Percentiles rank a stretch among this genome's conserved stretches.
These are phyloP conservation scores for Trissolcus basalis DNA, from an alignment of 1,140 invertebrate species.

Conservation along the genomic window DNA sequence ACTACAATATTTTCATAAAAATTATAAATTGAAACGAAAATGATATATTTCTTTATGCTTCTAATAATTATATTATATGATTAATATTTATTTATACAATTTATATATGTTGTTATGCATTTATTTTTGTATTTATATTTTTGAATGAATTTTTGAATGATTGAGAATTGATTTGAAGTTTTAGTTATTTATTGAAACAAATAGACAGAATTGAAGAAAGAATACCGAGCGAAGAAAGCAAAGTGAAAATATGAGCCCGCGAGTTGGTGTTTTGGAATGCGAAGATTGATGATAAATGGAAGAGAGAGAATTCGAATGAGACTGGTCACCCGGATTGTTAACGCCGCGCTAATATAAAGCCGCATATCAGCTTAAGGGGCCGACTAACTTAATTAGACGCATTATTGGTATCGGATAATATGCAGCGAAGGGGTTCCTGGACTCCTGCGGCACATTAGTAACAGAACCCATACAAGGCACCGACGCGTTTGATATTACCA, in stretches of 20 bases:
- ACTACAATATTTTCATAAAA: too few species aligned
- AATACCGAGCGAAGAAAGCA: too few species aligned
- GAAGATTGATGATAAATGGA: constrained; percentile 52
- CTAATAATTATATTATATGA: too few species aligned
- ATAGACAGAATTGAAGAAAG: neutral
- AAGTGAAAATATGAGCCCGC: neutral
- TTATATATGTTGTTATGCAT: too few species aligned
- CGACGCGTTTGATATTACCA: constrained; percentile 76
- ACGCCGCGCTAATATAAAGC: constrained; percentile 70
- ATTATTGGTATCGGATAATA: constrained; percentile 78
- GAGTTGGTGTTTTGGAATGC: neutral
- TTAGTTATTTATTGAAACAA: too few species aligned
- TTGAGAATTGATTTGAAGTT: too few species aligned
- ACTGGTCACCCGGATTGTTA: constrained; percentile 58
- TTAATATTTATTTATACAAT: too few species aligned
- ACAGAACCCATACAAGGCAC: constrained; percentile 75
- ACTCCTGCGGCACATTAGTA: constrained; percentile 72
- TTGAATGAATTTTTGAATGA: too few species aligned
- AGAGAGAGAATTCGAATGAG: constrained; percentile 29
- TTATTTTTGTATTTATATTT: too few species aligned
- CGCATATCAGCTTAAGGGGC: constrained; percentile 75
- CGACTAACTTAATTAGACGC: constrained; percentile 75
- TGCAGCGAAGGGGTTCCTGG: constrained; percentile 72
- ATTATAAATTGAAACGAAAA: too few species aligned
- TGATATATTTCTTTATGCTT: too few species aligned